phyloP scores from a whole-genome alignment of 2,888 invertebrate species.

The Blastobasis adustella region DNA sequence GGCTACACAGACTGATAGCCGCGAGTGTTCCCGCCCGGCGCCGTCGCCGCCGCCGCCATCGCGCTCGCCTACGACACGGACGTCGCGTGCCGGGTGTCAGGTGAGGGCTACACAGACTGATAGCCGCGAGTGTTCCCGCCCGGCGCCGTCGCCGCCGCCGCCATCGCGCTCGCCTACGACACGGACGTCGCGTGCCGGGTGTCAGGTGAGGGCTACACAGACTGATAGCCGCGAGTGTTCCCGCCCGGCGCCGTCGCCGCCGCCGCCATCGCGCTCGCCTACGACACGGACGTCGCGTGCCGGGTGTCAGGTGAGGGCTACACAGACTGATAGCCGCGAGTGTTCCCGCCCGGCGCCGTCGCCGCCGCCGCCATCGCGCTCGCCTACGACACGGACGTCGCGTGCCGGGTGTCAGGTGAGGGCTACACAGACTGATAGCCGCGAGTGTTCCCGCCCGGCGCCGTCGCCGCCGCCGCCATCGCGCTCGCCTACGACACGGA shows the following conservation, averaged over 20 bases:
- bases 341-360: constrained; percentile 88
- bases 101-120: too few relatives aligned
- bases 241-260: constrained; percentile 93
- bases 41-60: constrained; percentile 92
- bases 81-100: constrained; percentile 84
- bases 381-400: constrained; percentile 83
- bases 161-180: constrained; percentile 88
- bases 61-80: constrained; percentile 87
- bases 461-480: constrained; percentile 92
- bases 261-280: constrained; percentile 90
- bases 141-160: constrained; percentile 92
- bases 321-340: constrained; percentile 51
- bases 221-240: constrained; percentile 75
- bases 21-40: constrained; percentile 88
- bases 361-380: constrained; percentile 95
- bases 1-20: too few relatives aligned
- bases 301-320: constrained; percentile 79
- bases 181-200: constrained; percentile 83
- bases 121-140: too few relatives aligned
- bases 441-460: constrained; percentile 89
- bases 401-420: constrained; percentile 83
- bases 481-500: constrained; percentile 87
- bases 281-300: constrained; percentile 82
- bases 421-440: too few relatives aligned
- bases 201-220: constrained; percentile 73